Percentiles rank a stretch among this genome's conserved stretches.
These are phyloP conservation scores for Pristionchus arcanus DNA, from an alignment of 2,888 invertebrate species.

Conservation along the genomic window DNA sequence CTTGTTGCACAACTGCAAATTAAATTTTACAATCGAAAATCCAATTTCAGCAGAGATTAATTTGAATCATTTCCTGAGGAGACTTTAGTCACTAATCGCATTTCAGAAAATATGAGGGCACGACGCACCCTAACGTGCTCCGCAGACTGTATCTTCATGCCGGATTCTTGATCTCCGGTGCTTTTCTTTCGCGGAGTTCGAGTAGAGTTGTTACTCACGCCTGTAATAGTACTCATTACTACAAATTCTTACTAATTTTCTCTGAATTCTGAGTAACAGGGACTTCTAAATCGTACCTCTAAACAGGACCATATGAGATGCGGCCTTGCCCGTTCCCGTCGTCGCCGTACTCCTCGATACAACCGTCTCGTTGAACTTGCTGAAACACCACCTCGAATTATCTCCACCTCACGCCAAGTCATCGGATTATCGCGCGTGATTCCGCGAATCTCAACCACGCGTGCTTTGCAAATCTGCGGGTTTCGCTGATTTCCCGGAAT, in stretches of 20 bases:
- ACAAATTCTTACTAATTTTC: too few relatives aligned
- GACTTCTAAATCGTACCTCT: neutral
- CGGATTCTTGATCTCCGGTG: neutral
- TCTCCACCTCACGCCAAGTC: too few relatives aligned
- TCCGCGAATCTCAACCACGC: too few relatives aligned
- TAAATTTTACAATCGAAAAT: too few relatives aligned
- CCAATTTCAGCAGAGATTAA: too few relatives aligned
- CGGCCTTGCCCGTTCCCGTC: neutral
- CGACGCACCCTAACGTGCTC: conserved; percentile 54
- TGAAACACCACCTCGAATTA: neutral
- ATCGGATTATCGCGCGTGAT: too few relatives aligned
- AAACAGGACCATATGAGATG: neutral
- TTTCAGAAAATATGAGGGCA: too few relatives aligned
- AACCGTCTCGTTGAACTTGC: neutral
- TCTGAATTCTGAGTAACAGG: too few relatives aligned
- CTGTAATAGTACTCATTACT: neutral
- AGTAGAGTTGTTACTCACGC: neutral
- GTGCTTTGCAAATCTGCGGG: too few relatives aligned
- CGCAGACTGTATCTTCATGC: conserved; percentile 62
- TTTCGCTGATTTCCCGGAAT: too few relatives aligned
- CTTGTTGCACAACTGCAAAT: conserved; percentile 56
- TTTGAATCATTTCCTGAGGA: too few relatives aligned
- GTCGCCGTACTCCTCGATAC: neutral
- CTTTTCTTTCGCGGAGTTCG: neutral
- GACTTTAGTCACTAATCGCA: too few relatives aligned